Evolutionary conservation across 1,140 invertebrate genomes (phyloP).

Genomic region (Piezodorus guildinii): DNA sequence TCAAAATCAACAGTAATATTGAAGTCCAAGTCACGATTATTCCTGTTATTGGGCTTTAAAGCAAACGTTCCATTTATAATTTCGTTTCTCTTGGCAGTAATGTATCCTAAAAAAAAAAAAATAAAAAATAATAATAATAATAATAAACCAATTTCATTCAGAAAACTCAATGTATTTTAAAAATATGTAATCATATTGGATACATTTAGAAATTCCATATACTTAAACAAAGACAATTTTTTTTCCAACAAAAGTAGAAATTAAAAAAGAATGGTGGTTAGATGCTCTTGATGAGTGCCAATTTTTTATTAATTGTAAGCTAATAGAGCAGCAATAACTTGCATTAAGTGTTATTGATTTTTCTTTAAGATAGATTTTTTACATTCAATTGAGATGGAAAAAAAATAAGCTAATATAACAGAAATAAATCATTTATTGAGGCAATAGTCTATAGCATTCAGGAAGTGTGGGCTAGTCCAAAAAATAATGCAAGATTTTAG

Average conservation of each 20-base stretch:
- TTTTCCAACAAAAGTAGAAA: background rate
- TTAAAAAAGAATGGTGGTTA: background rate
- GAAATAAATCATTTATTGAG: too few species aligned
- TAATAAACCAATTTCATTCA: background rate
- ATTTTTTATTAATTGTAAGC: too few species aligned
- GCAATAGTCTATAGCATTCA: too few species aligned
- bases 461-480: too few species aligned
- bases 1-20: slow-evolving; percentile 86
- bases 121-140: too few species aligned
- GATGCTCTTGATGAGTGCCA: background rate
- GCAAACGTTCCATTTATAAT: slow-evolving; percentile 83
- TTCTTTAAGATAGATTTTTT: too few species aligned
- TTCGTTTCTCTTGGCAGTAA: slow-evolving; percentile 90
- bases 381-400: too few species aligned
- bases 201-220: background rate
- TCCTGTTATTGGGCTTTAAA: slow-evolving; percentile 90
- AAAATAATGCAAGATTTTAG: too few species aligned
- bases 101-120: slow-evolving; percentile 46
- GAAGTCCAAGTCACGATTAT: slow-evolving; percentile 96
- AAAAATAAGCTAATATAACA: too few species aligned
- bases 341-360: too few species aligned
- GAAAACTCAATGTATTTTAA: background rate
- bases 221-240: background rate
- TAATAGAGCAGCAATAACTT: too few species aligned
- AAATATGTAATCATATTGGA: background rate